Evolutionary conservation across 2,888 invertebrate species (phyloP).

Genomic region (Linnaemya tessellans): DNA sequence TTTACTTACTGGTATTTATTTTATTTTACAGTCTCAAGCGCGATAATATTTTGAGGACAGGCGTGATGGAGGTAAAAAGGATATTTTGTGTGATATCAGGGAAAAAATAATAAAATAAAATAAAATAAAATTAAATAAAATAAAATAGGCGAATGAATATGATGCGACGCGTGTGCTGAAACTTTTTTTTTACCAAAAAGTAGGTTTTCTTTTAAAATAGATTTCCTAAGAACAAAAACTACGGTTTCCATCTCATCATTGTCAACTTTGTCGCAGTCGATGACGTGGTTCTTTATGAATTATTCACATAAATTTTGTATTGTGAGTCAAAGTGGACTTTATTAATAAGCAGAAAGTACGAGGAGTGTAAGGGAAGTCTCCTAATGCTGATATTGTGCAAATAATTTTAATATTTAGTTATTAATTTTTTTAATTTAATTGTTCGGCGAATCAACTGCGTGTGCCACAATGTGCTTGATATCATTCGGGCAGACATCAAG

Average conservation of each 20-base stretch:
- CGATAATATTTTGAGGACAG: conserved; percentile 19
- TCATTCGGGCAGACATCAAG: no score
- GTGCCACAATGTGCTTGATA: no score
- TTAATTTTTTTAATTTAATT: no score
- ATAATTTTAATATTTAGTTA: no score
- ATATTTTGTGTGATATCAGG: conserved; percentile 25
- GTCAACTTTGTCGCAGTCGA: conserved; percentile 32
- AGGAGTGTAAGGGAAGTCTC: not conserved
- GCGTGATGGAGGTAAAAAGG: conserved; percentile 54
- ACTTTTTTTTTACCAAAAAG: not conserved
- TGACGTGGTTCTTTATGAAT: conserved; percentile 59
- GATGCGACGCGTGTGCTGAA: conserved; percentile 4
- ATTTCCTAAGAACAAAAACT: conserved; percentile 1
- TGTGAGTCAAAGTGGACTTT: not conserved
- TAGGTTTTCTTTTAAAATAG: not conserved
- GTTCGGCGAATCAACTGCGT: no score
- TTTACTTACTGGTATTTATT: conserved; percentile 65
- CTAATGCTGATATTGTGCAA: not conserved
- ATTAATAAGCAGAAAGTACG: not conserved
- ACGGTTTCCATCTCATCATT: conserved; percentile 20
- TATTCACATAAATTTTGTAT: conserved; percentile 51
- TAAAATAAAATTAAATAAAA: no score
- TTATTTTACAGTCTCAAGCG: conserved; percentile 5
- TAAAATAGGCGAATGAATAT: no score
- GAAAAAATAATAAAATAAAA: no score